These are phyloP conservation scores for Forbesichthys papilliferus DNA, from an alignment of 2,113 vertebrate species.

Conservation along the genomic window DNA sequence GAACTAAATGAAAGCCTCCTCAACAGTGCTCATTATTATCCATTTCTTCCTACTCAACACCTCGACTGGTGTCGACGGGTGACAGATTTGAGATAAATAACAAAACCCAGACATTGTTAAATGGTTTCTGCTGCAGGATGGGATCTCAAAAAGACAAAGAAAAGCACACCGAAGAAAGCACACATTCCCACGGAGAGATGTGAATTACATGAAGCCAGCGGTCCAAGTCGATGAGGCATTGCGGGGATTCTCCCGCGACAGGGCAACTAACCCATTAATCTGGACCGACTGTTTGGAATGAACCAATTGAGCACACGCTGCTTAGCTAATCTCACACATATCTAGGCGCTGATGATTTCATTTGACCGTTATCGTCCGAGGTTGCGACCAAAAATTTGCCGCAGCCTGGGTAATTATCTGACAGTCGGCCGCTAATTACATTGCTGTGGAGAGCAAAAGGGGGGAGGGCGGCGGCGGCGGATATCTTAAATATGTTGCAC, in stretches of 20 bases:
- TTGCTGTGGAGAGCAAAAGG: constrained; percentile 15
- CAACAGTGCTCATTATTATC: constrained; percentile 46
- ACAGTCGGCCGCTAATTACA: constrained; percentile 73
- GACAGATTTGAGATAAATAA: constrained; percentile 37
- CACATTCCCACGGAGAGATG: neutral
- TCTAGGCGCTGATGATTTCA: constrained; percentile 65
- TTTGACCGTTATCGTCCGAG: constrained; percentile 70
- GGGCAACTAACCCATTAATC: constrained; percentile 46
- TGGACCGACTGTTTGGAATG: constrained; percentile 47
- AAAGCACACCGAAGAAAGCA: neutral
- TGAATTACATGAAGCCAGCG: constrained; percentile 35
- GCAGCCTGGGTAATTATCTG: constrained; percentile 70
- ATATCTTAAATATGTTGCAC: too few relatives aligned
- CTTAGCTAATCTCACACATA: constrained; percentile 62
- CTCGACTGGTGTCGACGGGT: constrained; percentile 18
- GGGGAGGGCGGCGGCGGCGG: neutral
- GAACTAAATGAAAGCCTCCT: constrained; percentile 22
- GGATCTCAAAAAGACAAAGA: neutral
- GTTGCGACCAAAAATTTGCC: constrained; percentile 73
- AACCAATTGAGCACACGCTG: constrained; percentile 61
- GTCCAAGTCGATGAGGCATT: constrained; percentile 22
- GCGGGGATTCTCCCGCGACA: constrained; percentile 30
- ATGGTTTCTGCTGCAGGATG: constrained; percentile 4
- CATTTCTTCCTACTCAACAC: constrained; percentile 34
- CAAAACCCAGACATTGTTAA: constrained; percentile 20